Base-by-base conservation (phyloP, 1,140 invertebrate species). In the Vollenhovia emeryi region DNA sequence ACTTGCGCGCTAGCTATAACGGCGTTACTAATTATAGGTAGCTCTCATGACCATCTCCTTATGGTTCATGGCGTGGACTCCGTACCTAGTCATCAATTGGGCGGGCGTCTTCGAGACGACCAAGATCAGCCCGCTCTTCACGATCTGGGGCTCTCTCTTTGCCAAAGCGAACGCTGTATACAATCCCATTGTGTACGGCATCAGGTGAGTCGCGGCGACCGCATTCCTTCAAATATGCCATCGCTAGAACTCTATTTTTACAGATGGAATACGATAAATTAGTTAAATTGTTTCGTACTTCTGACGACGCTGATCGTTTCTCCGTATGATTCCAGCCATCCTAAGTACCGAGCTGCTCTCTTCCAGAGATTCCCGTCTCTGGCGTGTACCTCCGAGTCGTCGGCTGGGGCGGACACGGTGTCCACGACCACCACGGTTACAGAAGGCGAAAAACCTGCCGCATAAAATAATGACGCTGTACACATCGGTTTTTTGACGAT, bases 41-140 rank as follows among this genome's bases (percentile, higher is more conserved):
- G 97, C 98, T 43, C 94, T 98, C 89, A 97, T 97, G 94, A 98
- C 97, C 55, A 97, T 98, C 74, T 96, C 96, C 0, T 93, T 98
- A 76, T 98, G 97, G 97, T 97, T 98, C 93, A 96, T 98, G 94
- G 97, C 97, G 4, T 98, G 97, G 97, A 98, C 97, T 18, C 97
- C 97, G n/a, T 98, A 98, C 91, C 92, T 98, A 24, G 96, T 97
- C 21, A 98, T 98, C 87, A 98, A 98, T 91, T 97, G 95, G 91
- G 95, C 96, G 78, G 98, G 97, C 3, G 96, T 98, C 59, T 98
- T 98, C 91, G 95, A 96, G 73, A 94, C 94, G 13, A 93, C 95
- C 11, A 96, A 95, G 24, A 96, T 98, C 36, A 97, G 95, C 80
- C 97, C 97, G 15, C 93, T 98, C 68, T 96, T 96, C 74, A 97